Conservation (phyloP, 2,888 invertebrate genomes). For the Phorcus lineatus region DNA sequence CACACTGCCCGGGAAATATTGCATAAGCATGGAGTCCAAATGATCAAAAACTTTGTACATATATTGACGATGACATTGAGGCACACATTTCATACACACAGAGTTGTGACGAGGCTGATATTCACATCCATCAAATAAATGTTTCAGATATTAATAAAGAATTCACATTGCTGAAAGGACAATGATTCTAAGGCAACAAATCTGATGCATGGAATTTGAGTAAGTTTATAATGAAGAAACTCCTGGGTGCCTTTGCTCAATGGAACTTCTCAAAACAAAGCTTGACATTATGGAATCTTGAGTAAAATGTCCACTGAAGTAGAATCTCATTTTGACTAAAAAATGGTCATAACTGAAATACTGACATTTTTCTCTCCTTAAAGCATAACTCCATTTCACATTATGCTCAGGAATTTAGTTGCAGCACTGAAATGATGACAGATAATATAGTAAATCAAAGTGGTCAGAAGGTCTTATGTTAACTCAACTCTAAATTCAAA, state of each 20-base stretch:
- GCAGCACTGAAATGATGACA: neutral
- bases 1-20: neutral
- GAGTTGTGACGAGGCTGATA: neutral
- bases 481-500: neutral
- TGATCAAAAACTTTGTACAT: slow-evolving; percentile 4
- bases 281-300: neutral
- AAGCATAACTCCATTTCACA: neutral
- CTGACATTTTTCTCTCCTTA: neutral
- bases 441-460: neutral
- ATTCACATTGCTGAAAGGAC: neutral
- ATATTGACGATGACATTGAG: neutral
- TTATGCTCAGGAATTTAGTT: neutral
- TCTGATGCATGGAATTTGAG: neutral
- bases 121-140: neutral
- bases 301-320: neutral
- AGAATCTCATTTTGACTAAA: neutral
- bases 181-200: neutral
- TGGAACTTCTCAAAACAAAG: neutral
- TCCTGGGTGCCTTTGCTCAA: neutral
- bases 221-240: neutral
- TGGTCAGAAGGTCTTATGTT: neutral
- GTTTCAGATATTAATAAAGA: neutral
- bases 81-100: neutral
- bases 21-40: slow-evolving; percentile 7
- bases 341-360: neutral